These are phyloP conservation scores for Phenganax marumi DNA, from an alignment of 92 coral and sea anemone genomes.

Conservation along the genomic window DNA sequence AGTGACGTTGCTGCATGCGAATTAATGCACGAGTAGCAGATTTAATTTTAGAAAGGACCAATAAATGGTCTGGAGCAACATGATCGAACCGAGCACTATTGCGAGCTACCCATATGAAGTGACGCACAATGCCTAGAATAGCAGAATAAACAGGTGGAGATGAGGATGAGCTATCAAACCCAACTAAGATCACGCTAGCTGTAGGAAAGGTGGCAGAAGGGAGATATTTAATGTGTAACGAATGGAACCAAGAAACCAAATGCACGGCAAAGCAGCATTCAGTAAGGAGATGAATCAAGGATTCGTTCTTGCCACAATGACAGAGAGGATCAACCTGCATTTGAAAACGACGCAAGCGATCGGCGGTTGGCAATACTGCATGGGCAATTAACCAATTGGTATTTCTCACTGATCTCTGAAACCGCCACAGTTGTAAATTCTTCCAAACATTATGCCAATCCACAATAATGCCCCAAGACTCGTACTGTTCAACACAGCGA, in stretches of 20 bases:
- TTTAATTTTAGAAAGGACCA: no score
- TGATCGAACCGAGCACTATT: slow-evolving; percentile 8
- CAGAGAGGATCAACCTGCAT: slow-evolving; percentile 5
- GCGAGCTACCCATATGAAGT: slow-evolving; percentile 24
- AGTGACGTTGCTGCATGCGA: neutral
- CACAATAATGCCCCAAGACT: neutral
- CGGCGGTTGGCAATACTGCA: slow-evolving; percentile 39
- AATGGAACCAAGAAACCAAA: neutral
- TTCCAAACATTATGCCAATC: slow-evolving; percentile 35
- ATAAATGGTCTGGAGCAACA: slow-evolving; percentile 2
- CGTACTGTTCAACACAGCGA: neutral
- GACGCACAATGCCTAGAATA: slow-evolving; percentile 10
- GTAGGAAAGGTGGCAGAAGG: neutral
- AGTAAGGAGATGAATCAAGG: slow-evolving; percentile 20
- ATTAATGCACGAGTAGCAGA: no score
- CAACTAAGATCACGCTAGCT: neutral
- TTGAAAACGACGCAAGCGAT: slow-evolving; percentile 28
- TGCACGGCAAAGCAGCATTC: neutral
- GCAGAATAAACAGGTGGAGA: neutral
- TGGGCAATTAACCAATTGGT: slow-evolving; percentile 49
- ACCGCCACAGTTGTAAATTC: neutral
- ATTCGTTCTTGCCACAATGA: slow-evolving; percentile 21
- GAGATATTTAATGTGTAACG: neutral
- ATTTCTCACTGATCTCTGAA: neutral
- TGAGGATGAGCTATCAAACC: neutral